Evolutionary conservation across 2,888 invertebrate genomes (phyloP).

Genomic region (Argynnis bischoffii): DNA sequence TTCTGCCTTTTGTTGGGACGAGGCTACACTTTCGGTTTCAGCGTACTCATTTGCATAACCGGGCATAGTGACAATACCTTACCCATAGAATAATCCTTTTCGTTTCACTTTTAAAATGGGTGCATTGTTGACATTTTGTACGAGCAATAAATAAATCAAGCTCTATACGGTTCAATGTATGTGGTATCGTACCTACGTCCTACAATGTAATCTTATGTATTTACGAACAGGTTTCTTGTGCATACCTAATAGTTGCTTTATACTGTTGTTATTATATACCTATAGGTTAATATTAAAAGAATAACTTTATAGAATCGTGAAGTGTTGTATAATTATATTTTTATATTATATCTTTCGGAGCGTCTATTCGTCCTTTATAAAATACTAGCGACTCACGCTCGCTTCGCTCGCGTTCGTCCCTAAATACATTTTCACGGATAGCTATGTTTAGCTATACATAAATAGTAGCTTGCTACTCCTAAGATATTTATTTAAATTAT

Average conservation of each 20-base stretch:
- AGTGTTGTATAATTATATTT: too few relatives aligned
- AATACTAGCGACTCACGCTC: too few relatives aligned
- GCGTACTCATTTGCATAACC: conserved; percentile 79
- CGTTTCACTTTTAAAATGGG: conserved; percentile 77
- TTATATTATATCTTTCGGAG: too few relatives aligned
- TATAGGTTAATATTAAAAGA: background rate
- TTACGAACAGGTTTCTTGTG: conserved; percentile 21
- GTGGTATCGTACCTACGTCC: conserved; percentile 43
- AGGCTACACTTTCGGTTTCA: conserved; percentile 76
- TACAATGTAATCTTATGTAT: conserved; percentile 64
- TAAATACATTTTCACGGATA: too few relatives aligned
- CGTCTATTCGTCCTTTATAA: too few relatives aligned
- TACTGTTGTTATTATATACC: background rate
- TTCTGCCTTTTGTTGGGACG: conserved; percentile 55
- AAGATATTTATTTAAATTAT: too few relatives aligned
- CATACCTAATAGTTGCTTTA: background rate
- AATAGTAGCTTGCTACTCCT: too few relatives aligned
- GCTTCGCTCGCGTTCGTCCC: too few relatives aligned
- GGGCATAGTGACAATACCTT: conserved; percentile 66
- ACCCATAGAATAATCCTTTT: conserved; percentile 74
- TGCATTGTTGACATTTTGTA: conserved; percentile 77
- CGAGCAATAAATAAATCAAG: conserved; percentile 79
- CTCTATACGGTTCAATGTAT: conserved; percentile 68
- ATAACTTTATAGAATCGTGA: too few relatives aligned
- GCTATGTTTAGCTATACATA: too few relatives aligned